These are phyloP conservation scores for Heliconius melpomene DNA, from an alignment of 1,140 invertebrate species.

Conservation along the genomic window DNA sequence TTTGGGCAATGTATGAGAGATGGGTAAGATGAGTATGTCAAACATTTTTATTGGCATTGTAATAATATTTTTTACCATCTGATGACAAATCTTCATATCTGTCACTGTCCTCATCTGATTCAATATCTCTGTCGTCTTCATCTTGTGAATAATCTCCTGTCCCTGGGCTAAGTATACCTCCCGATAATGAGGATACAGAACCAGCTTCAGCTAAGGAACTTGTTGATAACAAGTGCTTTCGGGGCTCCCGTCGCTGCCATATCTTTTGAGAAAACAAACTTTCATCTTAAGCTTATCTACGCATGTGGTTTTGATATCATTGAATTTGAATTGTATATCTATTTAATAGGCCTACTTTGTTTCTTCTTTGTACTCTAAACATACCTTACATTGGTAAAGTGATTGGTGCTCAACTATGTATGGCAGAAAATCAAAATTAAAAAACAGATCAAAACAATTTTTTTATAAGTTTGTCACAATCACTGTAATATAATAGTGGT, in stretches of 20 bases:
- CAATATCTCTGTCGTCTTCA: conserved; percentile 86
- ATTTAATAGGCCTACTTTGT: too few species aligned
- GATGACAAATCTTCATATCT: conserved; percentile 93
- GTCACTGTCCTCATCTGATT: conserved; percentile 90
- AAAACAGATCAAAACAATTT: too few species aligned
- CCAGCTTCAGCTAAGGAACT: conserved; percentile 92
- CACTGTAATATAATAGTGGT: not conserved
- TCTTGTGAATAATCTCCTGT: conserved; percentile 91
- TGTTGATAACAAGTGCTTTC: conserved; percentile 92
- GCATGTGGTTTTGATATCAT: not conserved
- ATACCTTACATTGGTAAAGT: too few species aligned
- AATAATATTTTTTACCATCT: conserved; percentile 83
- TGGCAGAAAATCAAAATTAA: too few species aligned
- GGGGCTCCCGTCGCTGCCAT: conserved; percentile 91
- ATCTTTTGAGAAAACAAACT: conserved; percentile 80
- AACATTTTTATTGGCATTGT: not conserved
- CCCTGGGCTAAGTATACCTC: conserved; percentile 89
- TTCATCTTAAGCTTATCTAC: not conserved
- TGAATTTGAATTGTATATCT: too few species aligned
- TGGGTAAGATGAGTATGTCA: not conserved
- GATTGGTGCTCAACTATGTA: too few species aligned
- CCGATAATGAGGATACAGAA: conserved; percentile 92
- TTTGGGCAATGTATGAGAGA: too few species aligned
- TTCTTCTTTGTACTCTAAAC: too few species aligned
- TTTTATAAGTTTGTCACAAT: not conserved